Evolutionary conservation across 2,113 vertebrate species (phyloP).

Genomic region (Grus americana): DNA sequence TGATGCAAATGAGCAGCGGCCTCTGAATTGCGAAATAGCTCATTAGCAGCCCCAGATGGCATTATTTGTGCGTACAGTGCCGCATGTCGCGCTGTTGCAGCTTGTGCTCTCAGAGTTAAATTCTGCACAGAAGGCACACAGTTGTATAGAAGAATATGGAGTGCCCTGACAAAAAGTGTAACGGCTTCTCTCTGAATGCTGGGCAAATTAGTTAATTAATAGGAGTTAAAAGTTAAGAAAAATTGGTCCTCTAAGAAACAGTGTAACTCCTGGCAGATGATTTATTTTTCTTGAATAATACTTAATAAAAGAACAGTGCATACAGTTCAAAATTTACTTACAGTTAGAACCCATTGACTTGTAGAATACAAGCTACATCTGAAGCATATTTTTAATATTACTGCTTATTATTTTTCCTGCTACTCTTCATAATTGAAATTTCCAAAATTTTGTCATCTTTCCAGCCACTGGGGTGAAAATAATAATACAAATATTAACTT

Average conservation of each 20-base stretch:
- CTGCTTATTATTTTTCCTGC: background rate
- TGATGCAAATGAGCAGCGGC: background rate
- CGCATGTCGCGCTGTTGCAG: rapidly evolving
- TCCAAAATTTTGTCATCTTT: background rate
- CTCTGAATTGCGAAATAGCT: background rate
- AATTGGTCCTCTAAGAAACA: background rate
- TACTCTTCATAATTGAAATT: background rate
- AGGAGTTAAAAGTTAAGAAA: background rate
- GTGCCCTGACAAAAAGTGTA: background rate
- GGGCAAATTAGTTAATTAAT: background rate
- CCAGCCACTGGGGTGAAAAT: background rate
- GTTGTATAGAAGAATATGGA: background rate
- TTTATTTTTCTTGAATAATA: background rate
- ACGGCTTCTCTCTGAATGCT: background rate
- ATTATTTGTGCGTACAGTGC: background rate
- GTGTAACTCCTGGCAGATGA: background rate
- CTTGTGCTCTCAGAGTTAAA: background rate
- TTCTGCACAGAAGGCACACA: background rate
- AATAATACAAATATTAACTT: background rate
- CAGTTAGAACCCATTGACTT: background rate
- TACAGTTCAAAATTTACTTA: background rate
- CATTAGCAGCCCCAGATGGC: background rate
- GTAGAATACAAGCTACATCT: background rate
- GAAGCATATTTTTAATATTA: background rate
- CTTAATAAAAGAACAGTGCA: background rate